Evolutionary conservation across 2,797 vertebrate species (phyloP).

Genomic region (Nasua narica): DNA sequence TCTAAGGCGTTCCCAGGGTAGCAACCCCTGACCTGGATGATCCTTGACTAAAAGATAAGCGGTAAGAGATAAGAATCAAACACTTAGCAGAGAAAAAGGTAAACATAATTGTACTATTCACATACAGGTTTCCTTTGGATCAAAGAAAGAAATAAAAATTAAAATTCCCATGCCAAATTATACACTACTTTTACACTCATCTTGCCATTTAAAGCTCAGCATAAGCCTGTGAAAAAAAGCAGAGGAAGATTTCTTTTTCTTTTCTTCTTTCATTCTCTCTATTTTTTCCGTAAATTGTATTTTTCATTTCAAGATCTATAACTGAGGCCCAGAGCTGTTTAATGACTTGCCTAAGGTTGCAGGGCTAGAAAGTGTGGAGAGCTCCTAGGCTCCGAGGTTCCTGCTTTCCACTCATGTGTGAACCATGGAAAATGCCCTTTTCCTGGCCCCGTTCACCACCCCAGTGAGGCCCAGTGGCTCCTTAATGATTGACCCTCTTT

Average conservation of each 20-base stretch:
- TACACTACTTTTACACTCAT: not conserved
- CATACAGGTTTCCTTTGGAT: not conserved
- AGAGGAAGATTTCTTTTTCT: not conserved
- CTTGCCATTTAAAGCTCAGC: not conserved
- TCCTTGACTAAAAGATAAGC: not conserved
- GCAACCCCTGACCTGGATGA: not conserved
- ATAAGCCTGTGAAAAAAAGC: not conserved
- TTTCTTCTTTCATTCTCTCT: not conserved
- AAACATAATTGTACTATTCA: not conserved
- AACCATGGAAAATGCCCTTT: not conserved
- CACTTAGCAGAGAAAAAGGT: not conserved
- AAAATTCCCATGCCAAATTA: not conserved
- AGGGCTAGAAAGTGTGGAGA: not conserved
- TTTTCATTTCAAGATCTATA: not conserved
- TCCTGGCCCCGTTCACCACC: not conserved
- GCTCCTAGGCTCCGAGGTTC: not conserved
- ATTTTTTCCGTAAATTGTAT: not conserved
- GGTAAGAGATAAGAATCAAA: not conserved
- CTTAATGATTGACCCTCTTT: not conserved
- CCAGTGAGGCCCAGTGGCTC: not conserved
- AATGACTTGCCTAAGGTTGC: not conserved
- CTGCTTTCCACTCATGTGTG: not conserved
- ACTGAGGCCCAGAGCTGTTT: not conserved
- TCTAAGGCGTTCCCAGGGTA: too few relatives aligned
- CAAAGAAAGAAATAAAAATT: conserved; percentile 17